Base-by-base conservation (phyloP, 2,113 vertebrate genomes). In the Syrrhaptes paradoxus region DNA sequence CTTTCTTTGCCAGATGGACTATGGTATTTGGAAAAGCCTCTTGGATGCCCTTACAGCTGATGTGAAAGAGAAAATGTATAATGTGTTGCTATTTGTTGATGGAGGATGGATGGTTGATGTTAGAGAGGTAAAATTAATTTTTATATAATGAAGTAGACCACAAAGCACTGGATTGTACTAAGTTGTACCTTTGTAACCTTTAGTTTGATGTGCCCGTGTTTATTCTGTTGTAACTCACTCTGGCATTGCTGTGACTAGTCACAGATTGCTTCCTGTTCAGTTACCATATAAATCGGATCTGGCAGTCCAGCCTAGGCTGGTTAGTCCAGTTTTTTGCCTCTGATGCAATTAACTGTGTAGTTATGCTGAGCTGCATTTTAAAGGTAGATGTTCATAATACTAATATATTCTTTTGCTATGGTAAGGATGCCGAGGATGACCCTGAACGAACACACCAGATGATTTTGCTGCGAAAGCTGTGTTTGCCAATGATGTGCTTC, bases 71-170 rank as follows among this genome's bases (percentile, higher is more conserved):
- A 99, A 99, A 68, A 99, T 99, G 97, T 99, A 99, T 96, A 99
- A 99, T 15, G 99, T 99, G 87, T 97, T 99, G 86, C 98, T 99
- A 61, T 99, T 99, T 74, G 99, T 99, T 12, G 99, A 99, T 45
- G 99, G 99, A 95, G 99, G 99, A 49, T 99, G 99, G 99, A 99
- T 99, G 99, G 98, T 99, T 28, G 99, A 99, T 90, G 99, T 98
- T 91, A 98, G 98, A 98, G 98, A 99, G 98, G 99, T 99, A 92
- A 97, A 97, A 51, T 28, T 3, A 29, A 36, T 65, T 55, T 63
- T 55, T 77, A 1, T 78, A 31, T 73, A 31, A 4, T 4, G 11
- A 62, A 0, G 0, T 24, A 57, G 14, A 51, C 32, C 38, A 48
- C 49, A 65, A 75, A 87, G 66, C 14, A 2, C 20, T 66, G 52